Conservation (phyloP, 2,797 vertebrate species). For the Clarias laeviceps region DNA sequence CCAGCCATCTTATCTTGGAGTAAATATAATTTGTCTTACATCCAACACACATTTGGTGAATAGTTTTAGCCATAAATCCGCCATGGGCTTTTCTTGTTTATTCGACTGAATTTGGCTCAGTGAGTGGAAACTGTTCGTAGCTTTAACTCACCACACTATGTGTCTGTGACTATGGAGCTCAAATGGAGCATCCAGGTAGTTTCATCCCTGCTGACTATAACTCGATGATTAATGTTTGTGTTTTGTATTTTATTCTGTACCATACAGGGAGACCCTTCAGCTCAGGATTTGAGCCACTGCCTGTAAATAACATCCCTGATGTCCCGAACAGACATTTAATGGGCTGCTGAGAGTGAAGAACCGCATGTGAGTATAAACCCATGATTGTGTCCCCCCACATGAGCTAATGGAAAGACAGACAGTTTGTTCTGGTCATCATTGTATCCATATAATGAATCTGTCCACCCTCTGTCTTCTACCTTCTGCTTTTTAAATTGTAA, state of each 20-base stretch:
- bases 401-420: slow-evolving; percentile 41
- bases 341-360: slow-evolving; percentile 15
- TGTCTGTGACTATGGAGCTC: slow-evolving; percentile 14
- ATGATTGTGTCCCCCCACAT: slow-evolving; percentile 35
- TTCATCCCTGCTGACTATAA: slow-evolving; percentile 20
- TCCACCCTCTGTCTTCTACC: slow-evolving; percentile 40
- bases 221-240: slow-evolving; percentile 5
- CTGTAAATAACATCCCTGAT: slow-evolving; percentile 41
- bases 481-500: slow-evolving; percentile 57
- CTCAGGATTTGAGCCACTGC: slow-evolving; percentile 34
- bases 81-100: slow-evolving; percentile 19
- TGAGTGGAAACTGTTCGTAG: slow-evolving; percentile 32
- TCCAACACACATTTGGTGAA: slow-evolving; percentile 33
- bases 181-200: slow-evolving; percentile 24
- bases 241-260: slow-evolving; percentile 10
- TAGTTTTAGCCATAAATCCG: slow-evolving; percentile 36
- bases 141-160: not conserved
- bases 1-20: not conserved
- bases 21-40: slow-evolving; percentile 16
- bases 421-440: slow-evolving; percentile 40
- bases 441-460: slow-evolving; percentile 43
- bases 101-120: slow-evolving; percentile 35
- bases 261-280: slow-evolving; percentile 14
- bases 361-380: slow-evolving; percentile 17
- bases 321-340: slow-evolving; percentile 43